A percentile compares a stretch with the other conserved stretches of the same genome.
These are phyloP conservation scores for Heterocephalus glaber DNA, from an alignment of 2,113 vertebrate species.

Conservation along the genomic window DNA sequence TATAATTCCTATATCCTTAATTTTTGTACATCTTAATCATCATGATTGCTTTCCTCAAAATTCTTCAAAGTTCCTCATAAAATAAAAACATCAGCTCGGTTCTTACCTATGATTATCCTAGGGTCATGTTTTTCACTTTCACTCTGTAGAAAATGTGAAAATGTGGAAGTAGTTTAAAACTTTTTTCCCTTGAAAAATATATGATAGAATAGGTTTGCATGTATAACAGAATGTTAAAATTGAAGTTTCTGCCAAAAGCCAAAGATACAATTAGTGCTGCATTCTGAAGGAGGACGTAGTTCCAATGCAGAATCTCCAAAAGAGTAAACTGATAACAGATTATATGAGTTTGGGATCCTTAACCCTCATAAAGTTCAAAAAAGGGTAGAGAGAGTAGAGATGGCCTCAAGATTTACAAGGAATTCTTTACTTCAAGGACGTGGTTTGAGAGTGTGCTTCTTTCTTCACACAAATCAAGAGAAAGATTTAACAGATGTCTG, in stretches of 20 bases:
- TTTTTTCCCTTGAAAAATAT: constrained; percentile 11
- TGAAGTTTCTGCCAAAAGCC: neutral
- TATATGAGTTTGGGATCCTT: neutral
- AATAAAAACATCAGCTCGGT: constrained; percentile 19
- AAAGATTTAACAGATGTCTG: constrained; percentile 41
- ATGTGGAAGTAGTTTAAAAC: neutral
- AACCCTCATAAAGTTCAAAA: neutral
- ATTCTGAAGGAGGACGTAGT: neutral
- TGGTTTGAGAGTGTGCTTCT: neutral
- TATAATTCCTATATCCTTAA: constrained; percentile 43
- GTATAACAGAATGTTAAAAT: neutral
- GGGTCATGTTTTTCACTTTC: constrained; percentile 42
- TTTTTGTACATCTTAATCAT: constrained; percentile 44
- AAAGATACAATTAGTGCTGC: constrained; percentile 19
- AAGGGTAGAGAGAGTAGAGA: neutral
- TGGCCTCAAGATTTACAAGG: neutral
- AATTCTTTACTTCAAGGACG: neutral
- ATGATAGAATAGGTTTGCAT: neutral
- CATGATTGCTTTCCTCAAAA: constrained; percentile 34
- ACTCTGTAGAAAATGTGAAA: constrained; percentile 19
- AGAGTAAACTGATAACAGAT: neutral
- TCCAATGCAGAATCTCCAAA: constrained; percentile 14
- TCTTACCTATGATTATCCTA: constrained; percentile 50
- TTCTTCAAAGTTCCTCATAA: constrained; percentile 21
- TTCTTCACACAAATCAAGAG: constrained; percentile 37